Base-by-base conservation (phyloP, 2,113 vertebrate genomes). In the Aspiorhynchus laticeps region DNA sequence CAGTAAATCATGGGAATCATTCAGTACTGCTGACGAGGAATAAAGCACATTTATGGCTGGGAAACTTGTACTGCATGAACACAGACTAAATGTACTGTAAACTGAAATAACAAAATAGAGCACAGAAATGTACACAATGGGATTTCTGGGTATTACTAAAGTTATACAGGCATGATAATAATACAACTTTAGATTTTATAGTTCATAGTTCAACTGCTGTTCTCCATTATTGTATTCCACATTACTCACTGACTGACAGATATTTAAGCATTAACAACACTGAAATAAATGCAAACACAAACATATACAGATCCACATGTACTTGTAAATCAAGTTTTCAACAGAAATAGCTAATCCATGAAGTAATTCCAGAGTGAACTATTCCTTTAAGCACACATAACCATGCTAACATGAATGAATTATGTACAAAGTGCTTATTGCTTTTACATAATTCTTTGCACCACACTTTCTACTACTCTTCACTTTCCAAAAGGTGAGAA, bases 51-150 rank as follows among this genome's bases (percentile, higher is more conserved):
- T 19, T 31, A 67, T 17, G 61, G 8, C n/a, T 82, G 61, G 80
- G 61, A 67, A 82, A 82, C 14, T 21, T 65, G 19, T 43, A 9
- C 36, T 41, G 19, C 12, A 41, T 14, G 51, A 36, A 36, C 19
- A 53, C 5, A 21, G 5, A 36, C 19, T 79, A 36, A 2, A 59
- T 24, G 31, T 24, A 74, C 24, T 43, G 21, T 26, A 74, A 41
- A 12, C 71, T 41, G 36, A 41, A 79, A 79, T 19, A 53, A 78
- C 17, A 21, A 24, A 53, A 78, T 36, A 12, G 3, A 78, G 9
- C 51, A 56, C 5, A 59, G 17, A 79, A 59, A 79, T 59, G n/a
- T 74, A 41, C 28, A 79, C 76, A 56, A 79, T 19, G 48, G 19
- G 9, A 36, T 53, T 21, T 48, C 28, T 11, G 33, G 21, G 1